Conservation (phyloP, 2,797 vertebrate species). For the Synaphobranchus kaupii region DNA sequence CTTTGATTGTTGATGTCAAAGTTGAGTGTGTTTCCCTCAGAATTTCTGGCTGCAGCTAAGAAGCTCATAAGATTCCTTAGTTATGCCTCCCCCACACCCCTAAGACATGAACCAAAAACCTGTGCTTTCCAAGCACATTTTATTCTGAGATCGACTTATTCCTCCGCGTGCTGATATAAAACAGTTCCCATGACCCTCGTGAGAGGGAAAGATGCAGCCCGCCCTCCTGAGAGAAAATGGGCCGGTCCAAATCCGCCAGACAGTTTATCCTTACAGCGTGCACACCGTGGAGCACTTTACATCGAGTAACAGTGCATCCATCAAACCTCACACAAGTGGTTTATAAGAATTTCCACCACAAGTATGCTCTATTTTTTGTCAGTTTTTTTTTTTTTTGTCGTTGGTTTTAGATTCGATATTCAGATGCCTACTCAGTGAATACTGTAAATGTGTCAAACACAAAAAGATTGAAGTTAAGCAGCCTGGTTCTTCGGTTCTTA, state of each 20-base stretch:
- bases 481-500: background rate
- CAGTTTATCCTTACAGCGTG: conserved; percentile 5
- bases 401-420: background rate
- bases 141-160: background rate
- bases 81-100: background rate
- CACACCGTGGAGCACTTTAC: background rate
- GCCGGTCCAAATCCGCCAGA: background rate
- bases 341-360: background rate
- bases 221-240: background rate
- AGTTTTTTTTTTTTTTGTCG: background rate
- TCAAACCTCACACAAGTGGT: background rate
- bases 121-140: background rate
- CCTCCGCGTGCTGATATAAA: conserved; percentile 20
- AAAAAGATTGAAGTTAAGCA: background rate
- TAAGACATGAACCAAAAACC: background rate
- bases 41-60: background rate
- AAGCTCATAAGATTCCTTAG: background rate
- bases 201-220: conserved; percentile 38
- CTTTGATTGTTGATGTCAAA: background rate
- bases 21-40: background rate
- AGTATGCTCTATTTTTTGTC: background rate
- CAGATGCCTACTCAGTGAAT: background rate
- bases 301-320: background rate
- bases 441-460: background rate
- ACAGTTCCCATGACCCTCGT: conserved; percentile 33